Evolutionary conservation across 2,113 vertebrate genomes (phyloP).

Genomic region (Zootoca vivipara): DNA sequence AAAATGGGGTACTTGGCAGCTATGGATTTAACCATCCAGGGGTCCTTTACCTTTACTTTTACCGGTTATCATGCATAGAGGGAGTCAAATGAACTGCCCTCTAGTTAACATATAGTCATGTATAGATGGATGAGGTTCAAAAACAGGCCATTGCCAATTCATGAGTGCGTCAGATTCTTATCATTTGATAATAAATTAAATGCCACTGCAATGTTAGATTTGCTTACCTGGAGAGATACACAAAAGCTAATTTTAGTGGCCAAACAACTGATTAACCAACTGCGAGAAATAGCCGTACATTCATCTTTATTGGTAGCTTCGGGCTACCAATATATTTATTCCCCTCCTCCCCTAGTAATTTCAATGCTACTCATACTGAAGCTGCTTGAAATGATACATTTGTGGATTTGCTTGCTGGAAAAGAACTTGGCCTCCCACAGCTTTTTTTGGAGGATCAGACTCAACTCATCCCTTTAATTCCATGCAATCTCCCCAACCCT

Average conservation of each 20-base stretch:
- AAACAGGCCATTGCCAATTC: background rate
- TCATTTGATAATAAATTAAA: constrained; percentile 4
- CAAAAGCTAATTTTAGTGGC: constrained; percentile 11
- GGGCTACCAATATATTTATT: constrained; percentile 57
- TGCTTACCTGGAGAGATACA: constrained; percentile 29
- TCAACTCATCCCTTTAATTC: constrained; percentile 33
- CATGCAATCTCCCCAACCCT: background rate
- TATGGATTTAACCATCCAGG: too few relatives aligned
- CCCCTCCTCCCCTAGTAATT: constrained; percentile 38
- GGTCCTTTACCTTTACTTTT: too few relatives aligned
- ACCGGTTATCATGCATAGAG: too few relatives aligned
- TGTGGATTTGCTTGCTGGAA: constrained; percentile 35
- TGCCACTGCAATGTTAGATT: constrained; percentile 13
- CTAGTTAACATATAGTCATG: background rate
- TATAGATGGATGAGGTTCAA: background rate
- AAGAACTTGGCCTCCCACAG: constrained; percentile 40
- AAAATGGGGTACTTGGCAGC: too few relatives aligned
- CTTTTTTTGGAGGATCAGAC: constrained; percentile 44
- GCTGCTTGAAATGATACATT: constrained; percentile 44
- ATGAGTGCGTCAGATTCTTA: background rate
- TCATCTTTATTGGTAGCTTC: constrained; percentile 48
- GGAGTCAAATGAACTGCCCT: too few relatives aligned
- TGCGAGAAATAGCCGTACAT: constrained; percentile 42
- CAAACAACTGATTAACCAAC: constrained; percentile 51
- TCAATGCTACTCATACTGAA: constrained; percentile 48